Conservation (phyloP, 1,140 invertebrate genomes). For the Andrena cerasifolii region DNA sequence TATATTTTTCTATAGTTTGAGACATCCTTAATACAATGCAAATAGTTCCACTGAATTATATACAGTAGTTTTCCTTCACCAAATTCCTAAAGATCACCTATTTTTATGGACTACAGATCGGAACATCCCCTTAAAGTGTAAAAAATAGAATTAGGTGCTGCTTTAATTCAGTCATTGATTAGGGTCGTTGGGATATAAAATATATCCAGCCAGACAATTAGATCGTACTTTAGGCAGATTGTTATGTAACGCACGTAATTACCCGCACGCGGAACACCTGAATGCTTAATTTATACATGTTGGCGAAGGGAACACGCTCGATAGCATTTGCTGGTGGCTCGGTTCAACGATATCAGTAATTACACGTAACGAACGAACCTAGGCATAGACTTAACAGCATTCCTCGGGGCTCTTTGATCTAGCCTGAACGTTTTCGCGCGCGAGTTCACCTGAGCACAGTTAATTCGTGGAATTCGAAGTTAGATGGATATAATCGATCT, state of each 20-base stretch:
- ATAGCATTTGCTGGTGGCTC: slow-evolving; percentile 21
- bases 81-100: no score
- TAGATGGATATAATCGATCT: slow-evolving; percentile 40
- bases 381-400: slow-evolving; percentile 31
- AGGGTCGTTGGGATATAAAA: background rate
- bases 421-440: slow-evolving; percentile 39
- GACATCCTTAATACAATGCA: no score
- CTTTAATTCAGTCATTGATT: no score
- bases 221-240: background rate
- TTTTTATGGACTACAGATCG: no score
- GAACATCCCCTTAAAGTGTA: background rate
- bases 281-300: slow-evolving; percentile 22
- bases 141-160: background rate
- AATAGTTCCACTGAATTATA: no score
- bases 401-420: slow-evolving; percentile 47
- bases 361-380: slow-evolving; percentile 37
- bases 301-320: background rate
- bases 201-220: background rate
- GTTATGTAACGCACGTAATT: slow-evolving; percentile 8
- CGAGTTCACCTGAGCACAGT: slow-evolving; percentile 37
- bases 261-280: slow-evolving; percentile 1
- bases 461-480: slow-evolving; percentile 43
- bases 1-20: no score
- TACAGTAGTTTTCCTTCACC: no score
- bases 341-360: slow-evolving; percentile 43